Evolutionary conservation across 2,888 invertebrate genomes (phyloP), one percentile per base, ranked within the genome.

Genomic region (Pyrochroa serraticornis): DNA sequence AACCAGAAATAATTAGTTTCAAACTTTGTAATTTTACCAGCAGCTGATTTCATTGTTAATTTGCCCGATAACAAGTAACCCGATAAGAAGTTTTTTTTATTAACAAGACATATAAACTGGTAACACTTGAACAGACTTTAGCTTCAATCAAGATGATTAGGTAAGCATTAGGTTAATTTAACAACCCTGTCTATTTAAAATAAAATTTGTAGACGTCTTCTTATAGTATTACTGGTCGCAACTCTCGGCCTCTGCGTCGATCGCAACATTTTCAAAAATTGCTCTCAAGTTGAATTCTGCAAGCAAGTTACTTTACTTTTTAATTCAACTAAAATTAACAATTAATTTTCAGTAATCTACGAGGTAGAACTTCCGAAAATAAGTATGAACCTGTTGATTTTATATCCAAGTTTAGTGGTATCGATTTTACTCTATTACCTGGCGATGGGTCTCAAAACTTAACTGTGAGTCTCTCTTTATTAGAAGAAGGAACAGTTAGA

Each of bases 261-360:
- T 35, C 57, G 43, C 12, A 35, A 51, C 1, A 36, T 30, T 5
- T 57, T 45, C 32, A 49, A 43, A 35, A 35, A 57, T 30, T 57
- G 57, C 32, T 51, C 51, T n/a, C 38, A 38, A 35, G 36, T 57
- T 2, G 30, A 37, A 12, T 42, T 57, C 13, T 57, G 57, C 13
- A 38, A 9, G 39, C 7, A 39, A 7, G 13, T 39, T 22, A 3
- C 22, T 22, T 13, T 3, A n/a, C 3, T 2, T 12, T 6, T 8
- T 12, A 12, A 3, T 12, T 8, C 3, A 9, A 13, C 8, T 3
- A 39, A 9, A n/a, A 3, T 9, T 12, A 39, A 12, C 12, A 9
- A n/a, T 3, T 39, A 2, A 12, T 39, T 39, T 39, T 39, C 3
- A 12, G 7, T 1, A 48, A 39, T 32, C 9, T 48, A 12, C n/a